phyloP scores from a whole-genome alignment of 2,888 invertebrate genomes.

The Polyommatus iphigenia region DNA sequence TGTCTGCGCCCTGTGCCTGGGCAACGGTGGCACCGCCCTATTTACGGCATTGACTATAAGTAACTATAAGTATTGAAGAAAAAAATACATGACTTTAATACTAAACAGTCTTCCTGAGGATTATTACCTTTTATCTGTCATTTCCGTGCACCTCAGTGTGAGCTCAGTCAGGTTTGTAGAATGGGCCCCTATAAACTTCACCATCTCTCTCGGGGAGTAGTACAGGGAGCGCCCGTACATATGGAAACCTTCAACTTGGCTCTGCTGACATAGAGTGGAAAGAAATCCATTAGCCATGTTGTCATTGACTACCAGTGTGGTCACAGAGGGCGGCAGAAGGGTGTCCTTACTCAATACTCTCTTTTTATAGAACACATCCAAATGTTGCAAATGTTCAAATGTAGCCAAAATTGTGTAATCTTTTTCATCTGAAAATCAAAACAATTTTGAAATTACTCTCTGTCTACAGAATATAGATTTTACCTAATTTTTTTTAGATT shows the following conservation, averaged over 20 bases:
- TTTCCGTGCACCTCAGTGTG: constrained; percentile 48
- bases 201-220: constrained; percentile 44
- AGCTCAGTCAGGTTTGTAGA: constrained; percentile 44
- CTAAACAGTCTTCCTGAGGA: neutral
- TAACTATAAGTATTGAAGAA: too few species aligned
- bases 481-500: neutral
- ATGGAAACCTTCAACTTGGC: constrained; percentile 43
- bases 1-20: too few species aligned
- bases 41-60: too few species aligned
- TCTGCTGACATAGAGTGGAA: constrained; percentile 34
- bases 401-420: constrained; percentile 37
- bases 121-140: constrained; percentile 41
- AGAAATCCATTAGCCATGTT: constrained; percentile 41
- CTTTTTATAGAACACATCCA: constrained; percentile 45
- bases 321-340: constrained; percentile 38
- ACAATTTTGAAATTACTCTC: neutral
- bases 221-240: constrained; percentile 50
- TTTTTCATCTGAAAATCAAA: constrained; percentile 32
- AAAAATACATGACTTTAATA: too few species aligned
- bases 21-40: too few species aligned
- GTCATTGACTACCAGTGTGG: constrained; percentile 47
- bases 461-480: neutral
- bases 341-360: constrained; percentile 33
- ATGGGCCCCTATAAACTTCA: constrained; percentile 40
- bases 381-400: constrained; percentile 42